Conservation (phyloP, 2,113 vertebrate genomes). For the Spea bombifrons region DNA sequence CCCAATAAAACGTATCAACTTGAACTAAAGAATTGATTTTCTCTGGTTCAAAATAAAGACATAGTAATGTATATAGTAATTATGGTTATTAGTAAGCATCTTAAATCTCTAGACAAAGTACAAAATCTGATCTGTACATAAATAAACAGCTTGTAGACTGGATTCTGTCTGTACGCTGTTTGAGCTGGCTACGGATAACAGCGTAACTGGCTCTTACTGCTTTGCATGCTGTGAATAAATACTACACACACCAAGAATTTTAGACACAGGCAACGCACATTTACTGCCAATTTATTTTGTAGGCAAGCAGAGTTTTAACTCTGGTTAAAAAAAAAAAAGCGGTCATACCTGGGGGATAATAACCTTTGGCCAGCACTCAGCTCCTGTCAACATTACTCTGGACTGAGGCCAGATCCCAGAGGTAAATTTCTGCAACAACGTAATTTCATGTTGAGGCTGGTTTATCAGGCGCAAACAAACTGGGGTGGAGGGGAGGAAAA, state of each 20-base stretch:
- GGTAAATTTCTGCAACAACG: conserved; percentile 38
- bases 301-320: conserved; percentile 37
- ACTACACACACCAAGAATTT: conserved; percentile 7
- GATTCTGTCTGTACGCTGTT: too few species aligned
- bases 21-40: too few species aligned
- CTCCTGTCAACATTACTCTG: conserved; percentile 27
- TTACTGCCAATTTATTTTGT: conserved; percentile 27
- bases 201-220: background rate
- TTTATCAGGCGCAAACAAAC: conserved; percentile 34
- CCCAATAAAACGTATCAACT: too few species aligned
- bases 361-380: conserved; percentile 39
- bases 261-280: conserved; percentile 15
- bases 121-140: too few species aligned
- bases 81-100: too few species aligned
- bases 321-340: conserved; percentile 3
- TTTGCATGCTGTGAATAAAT: conserved; percentile 3
- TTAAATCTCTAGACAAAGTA: too few species aligned
- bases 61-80: too few species aligned
- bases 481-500: background rate
- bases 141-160: too few species aligned
- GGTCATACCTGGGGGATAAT: conserved; percentile 23
- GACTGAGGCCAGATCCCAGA: conserved; percentile 18
- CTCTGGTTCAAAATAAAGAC: too few species aligned
- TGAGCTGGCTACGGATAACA: background rate
- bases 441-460: conserved; percentile 32